A percentile compares a stretch with the other conserved stretches of the same genome.
Evolutionary conservation across 2,113 vertebrate species (phyloP).

Genomic region (Lampris incognitus): DNA sequence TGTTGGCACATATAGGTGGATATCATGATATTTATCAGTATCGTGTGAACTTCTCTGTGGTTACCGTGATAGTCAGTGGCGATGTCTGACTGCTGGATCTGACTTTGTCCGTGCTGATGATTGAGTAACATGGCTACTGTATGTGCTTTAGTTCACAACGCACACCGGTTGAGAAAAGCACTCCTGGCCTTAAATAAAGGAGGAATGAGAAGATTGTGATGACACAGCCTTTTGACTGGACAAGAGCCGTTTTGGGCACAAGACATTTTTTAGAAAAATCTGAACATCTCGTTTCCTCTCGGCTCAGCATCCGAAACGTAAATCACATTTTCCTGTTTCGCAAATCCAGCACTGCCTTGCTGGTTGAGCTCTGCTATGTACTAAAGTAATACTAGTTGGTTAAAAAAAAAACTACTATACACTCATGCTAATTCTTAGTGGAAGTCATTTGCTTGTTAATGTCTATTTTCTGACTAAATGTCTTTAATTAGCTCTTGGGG

Average conservation of each 20-base stretch:
- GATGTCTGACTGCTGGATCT: background rate
- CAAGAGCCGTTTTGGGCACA: background rate
- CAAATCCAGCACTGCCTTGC: background rate
- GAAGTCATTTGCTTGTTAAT: too few species aligned
- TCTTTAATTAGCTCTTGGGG: too few species aligned
- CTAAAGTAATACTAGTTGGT: too few species aligned
- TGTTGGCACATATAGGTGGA: too few species aligned
- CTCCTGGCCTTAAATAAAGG: background rate
- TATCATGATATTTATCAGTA: too few species aligned
- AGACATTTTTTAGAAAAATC: background rate
- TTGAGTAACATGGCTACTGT: slow-evolving; percentile 2
- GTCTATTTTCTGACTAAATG: too few species aligned
- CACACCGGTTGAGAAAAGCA: background rate
- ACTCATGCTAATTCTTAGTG: too few species aligned
- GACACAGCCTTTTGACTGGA: background rate
- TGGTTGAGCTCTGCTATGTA: background rate
- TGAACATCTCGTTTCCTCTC: background rate
- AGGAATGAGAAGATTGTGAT: background rate
- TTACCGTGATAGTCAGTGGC: too few species aligned
- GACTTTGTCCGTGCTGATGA: slow-evolving; percentile 3
- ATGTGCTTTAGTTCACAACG: background rate
- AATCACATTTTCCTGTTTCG: background rate
- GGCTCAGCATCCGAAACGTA: too few species aligned
- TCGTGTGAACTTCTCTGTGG: too few species aligned
- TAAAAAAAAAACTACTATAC: too few species aligned